Evolutionary conservation across 2,888 invertebrate genomes (phyloP), one percentile per base, ranked within the genome.

Genomic region (Rhagonycha lutea): DNA sequence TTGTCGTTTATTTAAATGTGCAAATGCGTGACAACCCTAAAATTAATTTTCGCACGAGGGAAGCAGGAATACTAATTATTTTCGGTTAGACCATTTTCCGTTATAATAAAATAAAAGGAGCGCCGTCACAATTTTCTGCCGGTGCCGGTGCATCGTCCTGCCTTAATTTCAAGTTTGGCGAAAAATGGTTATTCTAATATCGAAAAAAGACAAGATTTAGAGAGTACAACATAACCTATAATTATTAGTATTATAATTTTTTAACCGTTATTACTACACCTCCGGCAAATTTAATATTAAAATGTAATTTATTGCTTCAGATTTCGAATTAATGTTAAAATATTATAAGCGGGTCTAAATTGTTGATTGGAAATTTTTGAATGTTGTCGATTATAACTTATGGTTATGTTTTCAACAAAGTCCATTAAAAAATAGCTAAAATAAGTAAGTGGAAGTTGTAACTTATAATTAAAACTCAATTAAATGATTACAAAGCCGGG

Each of bases 231-330:
- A 63, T 72, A 75, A 78, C 78, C 78, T 78, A 73, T 78, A 78
- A 78, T 78, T 78, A 78, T 75, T 73, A 72, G 72, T 75, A 78
- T 78, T 78, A 78, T 78, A 78, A 78, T 78, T 78, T 65, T 74
- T 75, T 73, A 78, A 78, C 78, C 75, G 78, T 75, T 78, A 78
- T 78, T 75, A 72, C 75, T 75, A 71, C 71, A 74, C 78, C 78
- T 73, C 70, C 70, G 78, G 78, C 78, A 73, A 69, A 71, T 75
- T 74, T 78, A 78, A 78, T 78, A 78, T 75, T 78, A 78, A 78
- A 78, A 78, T 69, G 61, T 78, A 78, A 78, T 78, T 78, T 78
- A 78, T 78, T 70, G 73, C 75, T 62, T 72, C 74, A 73, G 75
- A 75, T 78, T 78, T 73, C 65, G 78, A 75, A 78, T 78, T 75